Base-by-base conservation (phyloP, 2,113 vertebrate species). In the Lonchura striata region DNA sequence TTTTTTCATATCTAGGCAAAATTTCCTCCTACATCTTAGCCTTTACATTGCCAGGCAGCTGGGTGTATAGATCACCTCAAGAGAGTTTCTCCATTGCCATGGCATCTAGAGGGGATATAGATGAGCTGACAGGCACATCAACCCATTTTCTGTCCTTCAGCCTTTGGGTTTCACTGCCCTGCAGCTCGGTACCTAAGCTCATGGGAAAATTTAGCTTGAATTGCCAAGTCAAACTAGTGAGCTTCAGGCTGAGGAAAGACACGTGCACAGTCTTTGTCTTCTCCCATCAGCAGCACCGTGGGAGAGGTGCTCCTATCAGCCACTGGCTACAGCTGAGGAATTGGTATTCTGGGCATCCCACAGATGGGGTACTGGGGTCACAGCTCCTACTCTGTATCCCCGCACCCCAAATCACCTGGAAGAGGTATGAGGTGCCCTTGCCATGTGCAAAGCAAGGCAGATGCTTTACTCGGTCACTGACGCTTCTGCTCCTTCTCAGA, bases 1-100 rank as follows among this genome's bases (percentile, higher is more conserved):
- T 77, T n/a, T 39, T 86, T 78, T 70, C 61, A 31, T 13, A 90
- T 22, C 37, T n/a, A 72, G 31, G 61, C 74, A 94, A 80, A 82
- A 86, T 35, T 57, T 54, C 70, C 37, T 91, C 49, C 85, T 92
- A 30, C 1, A 0, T 60, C 47, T 84, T 74, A 54, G 63, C 24
- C 60, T 78, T 75, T 44, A 74, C 35, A 27, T 7, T 71, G 46
- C 44, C n/a, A 61, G 69, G 41, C 23, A 88, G 11, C 27, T 46
- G 57, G 20, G 24, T 31, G 6, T 42, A 39, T 2, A 52, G 44
- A 54, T 59, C 60, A 92, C 42, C 39, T 87, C 16, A 39, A 31
- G 21, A 50, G 50, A 68, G 28, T 6, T 66, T 66, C 49, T 85
- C 57, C 61, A 49, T n/a, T 69, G 35, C 28, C 57, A 7, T 28